phyloP scores from a whole-genome alignment of 2,113 vertebrate species.

The Octodon degus region DNA sequence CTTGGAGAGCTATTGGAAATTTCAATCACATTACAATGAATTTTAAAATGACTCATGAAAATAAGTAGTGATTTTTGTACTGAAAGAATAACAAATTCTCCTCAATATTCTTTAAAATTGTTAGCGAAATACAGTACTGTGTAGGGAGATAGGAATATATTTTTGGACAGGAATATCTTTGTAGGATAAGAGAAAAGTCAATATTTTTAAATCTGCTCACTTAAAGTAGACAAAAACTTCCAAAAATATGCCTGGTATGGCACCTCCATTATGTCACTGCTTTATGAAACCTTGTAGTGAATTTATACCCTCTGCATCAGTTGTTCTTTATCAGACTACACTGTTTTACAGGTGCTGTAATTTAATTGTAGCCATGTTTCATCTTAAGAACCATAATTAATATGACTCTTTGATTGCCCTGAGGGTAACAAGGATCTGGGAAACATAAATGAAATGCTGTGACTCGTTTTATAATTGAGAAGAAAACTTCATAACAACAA shows the following conservation, averaged over 20 bases:
- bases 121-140: neutral
- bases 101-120: neutral
- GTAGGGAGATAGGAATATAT: neutral
- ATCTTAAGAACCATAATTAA: conserved; percentile 70
- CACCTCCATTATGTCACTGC: neutral
- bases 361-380: conserved; percentile 69
- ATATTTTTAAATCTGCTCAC: neutral
- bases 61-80: neutral
- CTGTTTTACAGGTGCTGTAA: conserved; percentile 55
- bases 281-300: conserved; percentile 17
- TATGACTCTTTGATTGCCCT: conserved; percentile 53
- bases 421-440: conserved; percentile 47
- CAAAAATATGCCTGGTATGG: neutral
- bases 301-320: neutral
- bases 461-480: conserved; percentile 62
- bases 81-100: neutral
- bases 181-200: neutral
- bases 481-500: conserved; percentile 51
- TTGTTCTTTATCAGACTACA: conserved; percentile 56
- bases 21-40: neutral
- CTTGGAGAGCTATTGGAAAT: neutral
- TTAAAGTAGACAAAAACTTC: neutral
- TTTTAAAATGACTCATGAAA: neutral
- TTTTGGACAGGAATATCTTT: neutral
- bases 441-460: conserved; percentile 63